Conservation (phyloP, 2,113 vertebrate species). For the Anhinga anhinga region DNA sequence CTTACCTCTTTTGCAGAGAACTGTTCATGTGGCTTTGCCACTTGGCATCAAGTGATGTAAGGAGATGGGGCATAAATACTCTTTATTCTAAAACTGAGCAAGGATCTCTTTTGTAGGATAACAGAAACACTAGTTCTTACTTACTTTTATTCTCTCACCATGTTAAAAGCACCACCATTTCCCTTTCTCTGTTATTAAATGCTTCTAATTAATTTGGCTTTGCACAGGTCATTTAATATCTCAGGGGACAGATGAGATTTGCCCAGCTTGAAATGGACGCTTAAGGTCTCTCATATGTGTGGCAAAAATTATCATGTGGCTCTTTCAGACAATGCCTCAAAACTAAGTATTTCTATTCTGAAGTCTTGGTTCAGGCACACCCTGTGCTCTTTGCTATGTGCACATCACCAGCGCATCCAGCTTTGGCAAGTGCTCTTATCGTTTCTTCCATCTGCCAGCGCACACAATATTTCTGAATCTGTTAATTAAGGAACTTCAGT, state of each 20-base stretch:
- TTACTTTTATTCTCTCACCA: background rate
- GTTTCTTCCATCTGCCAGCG: background rate
- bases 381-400: background rate
- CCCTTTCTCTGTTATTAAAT: background rate
- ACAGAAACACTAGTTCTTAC: background rate
- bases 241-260: background rate
- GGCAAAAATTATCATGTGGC: background rate
- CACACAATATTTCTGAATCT: slow-evolving; percentile 20
- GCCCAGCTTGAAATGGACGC: background rate
- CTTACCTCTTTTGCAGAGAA: background rate
- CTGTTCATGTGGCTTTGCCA: background rate
- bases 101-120: background rate
- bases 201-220: slow-evolving; percentile 2
- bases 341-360: background rate
- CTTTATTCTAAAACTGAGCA: background rate
- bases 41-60: background rate
- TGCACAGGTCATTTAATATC: background rate
- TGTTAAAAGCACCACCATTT: background rate
- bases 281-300: background rate
- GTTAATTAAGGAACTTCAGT: slow-evolving; percentile 51
- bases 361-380: slow-evolving; percentile 12
- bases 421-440: background rate
- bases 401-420: background rate
- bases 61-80: background rate
- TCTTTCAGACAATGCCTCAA: background rate